Base-by-base conservation (phyloP, 2,888 invertebrate genomes). In the Melanotus villosus region DNA sequence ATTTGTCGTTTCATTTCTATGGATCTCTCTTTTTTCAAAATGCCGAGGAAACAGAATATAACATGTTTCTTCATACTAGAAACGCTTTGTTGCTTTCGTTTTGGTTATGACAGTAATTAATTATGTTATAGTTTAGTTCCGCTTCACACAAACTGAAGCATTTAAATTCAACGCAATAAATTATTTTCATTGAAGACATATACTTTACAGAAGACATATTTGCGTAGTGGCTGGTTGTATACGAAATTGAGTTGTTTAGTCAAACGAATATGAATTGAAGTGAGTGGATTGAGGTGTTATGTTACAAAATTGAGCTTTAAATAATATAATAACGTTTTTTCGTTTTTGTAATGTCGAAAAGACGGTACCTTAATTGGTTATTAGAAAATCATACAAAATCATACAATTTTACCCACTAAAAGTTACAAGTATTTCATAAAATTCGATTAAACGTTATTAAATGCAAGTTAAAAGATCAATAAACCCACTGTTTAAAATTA, bases 141-240 rank as follows among this genome's bases (percentile, higher is more conserved):
- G 32, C 52, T 14, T 18, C 52, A 52, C 5, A 52, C 26, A 34
- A 52, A 52, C 26, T 16, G 16, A 52, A 32, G 16, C 18, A 19
- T 52, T 10, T 52, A 52, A 30, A 52, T 23, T 52, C 52, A 52
- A 32, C 10, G 30, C n/a, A 32, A 52, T 52, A 52, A 52, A 52
- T 52, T 32, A 32, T 52, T 9, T 50, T 16, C 26, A 18, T 14
- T 52, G 34, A 1, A 12, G 32, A 16, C 26, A n/a, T 10, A 16
- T 23, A 50, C n/a, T 19, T 10, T 19, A n/a, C 18, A 43, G 19
- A 19, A 1, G 43, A 3, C 19, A 43, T 19, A 43, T 19, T 19
- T 43, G 10, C n/a, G n/a, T n/a, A 19, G 2, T 43, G 18, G 12
- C n/a, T 34, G 32, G 9, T 3, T 32, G 32, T 1, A 1, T 32